Conservation (phyloP, 2,888 invertebrate genomes). For the Hipparchia sbordonii region DNA sequence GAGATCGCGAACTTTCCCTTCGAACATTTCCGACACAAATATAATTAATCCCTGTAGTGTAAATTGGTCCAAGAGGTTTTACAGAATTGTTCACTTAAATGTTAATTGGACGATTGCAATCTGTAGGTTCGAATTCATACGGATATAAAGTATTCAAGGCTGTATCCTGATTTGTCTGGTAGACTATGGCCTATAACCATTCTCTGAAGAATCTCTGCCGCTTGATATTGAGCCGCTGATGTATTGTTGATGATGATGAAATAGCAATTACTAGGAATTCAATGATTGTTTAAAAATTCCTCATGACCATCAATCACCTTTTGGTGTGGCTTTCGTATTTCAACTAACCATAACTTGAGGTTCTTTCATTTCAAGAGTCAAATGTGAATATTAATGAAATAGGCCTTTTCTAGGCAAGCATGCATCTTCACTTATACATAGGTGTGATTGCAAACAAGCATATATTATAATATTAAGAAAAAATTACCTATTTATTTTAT, state of each 20-base stretch:
- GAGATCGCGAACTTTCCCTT: conserved; percentile 42
- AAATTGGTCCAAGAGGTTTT: conserved; percentile 30
- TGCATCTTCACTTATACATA: not conserved
- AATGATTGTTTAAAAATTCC: too few relatives aligned
- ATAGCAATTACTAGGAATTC: not conserved
- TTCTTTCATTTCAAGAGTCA: too few relatives aligned
- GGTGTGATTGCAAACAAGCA: not conserved
- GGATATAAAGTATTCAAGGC: not conserved
- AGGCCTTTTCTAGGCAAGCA: too few relatives aligned
- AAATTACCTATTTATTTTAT: not conserved
- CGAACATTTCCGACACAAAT: conserved; percentile 43
- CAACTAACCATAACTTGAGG: too few relatives aligned
- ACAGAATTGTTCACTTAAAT: conserved; percentile 35
- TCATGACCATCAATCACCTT: too few relatives aligned
- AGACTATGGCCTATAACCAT: not conserved
- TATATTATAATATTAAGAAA: too few relatives aligned
- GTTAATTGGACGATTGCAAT: conserved; percentile 37
- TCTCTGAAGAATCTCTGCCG: too few relatives aligned
- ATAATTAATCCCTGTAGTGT: conserved; percentile 39
- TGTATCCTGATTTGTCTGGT: not conserved
- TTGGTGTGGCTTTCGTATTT: too few relatives aligned
- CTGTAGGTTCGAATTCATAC: not conserved
- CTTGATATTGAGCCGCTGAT: too few relatives aligned
- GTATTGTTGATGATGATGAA: not conserved
- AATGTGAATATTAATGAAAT: too few relatives aligned